Percentiles rank a stretch among this genome's conserved stretches.
phyloP scores from a whole-genome alignment of 2,113 vertebrate genomes.

The Thamnaconus septentrionalis region DNA sequence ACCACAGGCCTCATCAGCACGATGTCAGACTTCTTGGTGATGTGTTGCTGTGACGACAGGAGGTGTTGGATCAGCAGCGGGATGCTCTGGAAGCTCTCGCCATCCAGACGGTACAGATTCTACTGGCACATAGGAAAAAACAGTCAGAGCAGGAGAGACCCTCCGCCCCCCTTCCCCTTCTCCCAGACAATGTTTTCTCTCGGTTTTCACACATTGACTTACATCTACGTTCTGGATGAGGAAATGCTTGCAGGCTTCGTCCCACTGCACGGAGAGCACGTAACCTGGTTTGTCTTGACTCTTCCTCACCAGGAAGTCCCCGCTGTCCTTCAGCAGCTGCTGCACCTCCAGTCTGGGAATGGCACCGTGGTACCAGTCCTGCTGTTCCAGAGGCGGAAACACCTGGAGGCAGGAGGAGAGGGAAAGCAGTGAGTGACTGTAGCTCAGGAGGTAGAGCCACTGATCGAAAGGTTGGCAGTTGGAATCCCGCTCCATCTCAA shows the following conservation, averaged over 20 bases:
- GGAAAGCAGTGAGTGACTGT: conserved; percentile 76
- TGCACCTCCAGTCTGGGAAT: conserved; percentile 87
- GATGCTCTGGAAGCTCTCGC: conserved; percentile 85
- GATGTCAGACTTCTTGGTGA: conserved; percentile 85
- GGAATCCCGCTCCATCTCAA: no score
- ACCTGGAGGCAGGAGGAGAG: conserved; percentile 73
- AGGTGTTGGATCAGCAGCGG: conserved; percentile 86
- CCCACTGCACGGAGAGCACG: conserved; percentile 91
- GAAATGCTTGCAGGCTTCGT: conserved; percentile 86
- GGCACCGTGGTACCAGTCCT: conserved; percentile 95
- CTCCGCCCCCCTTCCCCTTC: no score
- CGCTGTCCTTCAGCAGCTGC: conserved; percentile 80
- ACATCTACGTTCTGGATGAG: conserved; percentile 88
- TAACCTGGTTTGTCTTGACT: conserved; percentile 94
- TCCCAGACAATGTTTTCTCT: no score
- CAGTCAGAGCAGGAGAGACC: no score
- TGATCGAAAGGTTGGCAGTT: no score
- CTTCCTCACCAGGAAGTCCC: conserved; percentile 93
- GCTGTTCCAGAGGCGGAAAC: conserved; percentile 89
- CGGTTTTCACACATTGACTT: conserved; percentile 61
- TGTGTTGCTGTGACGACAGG: conserved; percentile 76
- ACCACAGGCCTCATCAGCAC: conserved; percentile 80
- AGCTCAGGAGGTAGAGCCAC: no score
- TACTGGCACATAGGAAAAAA: conserved; percentile 60
- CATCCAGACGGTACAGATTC: conserved; percentile 90